A percentile compares a stretch with the other conserved stretches of the same genome.
phyloP scores from a whole-genome alignment of 2,113 vertebrate genomes.

The Atractosteus spatula region DNA sequence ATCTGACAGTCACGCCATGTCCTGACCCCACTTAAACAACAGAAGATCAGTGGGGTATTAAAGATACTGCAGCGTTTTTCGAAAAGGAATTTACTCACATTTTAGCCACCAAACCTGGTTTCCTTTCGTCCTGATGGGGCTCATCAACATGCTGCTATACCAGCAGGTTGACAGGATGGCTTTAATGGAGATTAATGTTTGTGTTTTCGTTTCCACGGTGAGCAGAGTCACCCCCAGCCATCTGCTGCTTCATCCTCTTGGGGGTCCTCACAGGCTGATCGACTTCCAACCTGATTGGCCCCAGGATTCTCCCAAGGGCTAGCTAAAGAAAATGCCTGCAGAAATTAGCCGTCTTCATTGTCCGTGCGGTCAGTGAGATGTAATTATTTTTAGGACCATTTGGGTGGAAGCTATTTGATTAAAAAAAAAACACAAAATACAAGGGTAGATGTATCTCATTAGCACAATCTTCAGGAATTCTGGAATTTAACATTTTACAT shows the following conservation, averaged over 20 bases:
- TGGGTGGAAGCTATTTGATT: no score
- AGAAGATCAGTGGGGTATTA: background rate
- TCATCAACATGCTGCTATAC: slow-evolving; percentile 19
- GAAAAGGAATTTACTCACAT: background rate
- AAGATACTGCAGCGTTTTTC: background rate
- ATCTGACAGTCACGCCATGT: background rate
- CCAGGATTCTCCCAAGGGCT: slow-evolving; percentile 1
- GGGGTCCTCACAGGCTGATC: slow-evolving; percentile 9
- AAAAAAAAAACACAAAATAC: no score
- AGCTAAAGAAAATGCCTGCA: background rate
- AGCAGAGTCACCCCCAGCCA: slow-evolving; percentile 37
- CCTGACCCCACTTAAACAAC: background rate
- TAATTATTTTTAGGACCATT: no score
- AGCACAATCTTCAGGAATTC: no score
- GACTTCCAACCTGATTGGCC: slow-evolving; percentile 1
- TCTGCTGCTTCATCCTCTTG: slow-evolving; percentile 45
- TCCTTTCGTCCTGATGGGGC: slow-evolving; percentile 14
- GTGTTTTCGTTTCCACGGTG: slow-evolving; percentile 45
- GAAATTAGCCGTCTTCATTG: background rate
- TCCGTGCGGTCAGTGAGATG: no score
- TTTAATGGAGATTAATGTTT: slow-evolving; percentile 62
- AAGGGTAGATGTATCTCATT: no score
- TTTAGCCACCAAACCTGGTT: background rate
- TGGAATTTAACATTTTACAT: no score
- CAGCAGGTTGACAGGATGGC: slow-evolving; percentile 42